Percentiles rank a stretch among this genome's conserved stretches.
phyloP scores from a whole-genome alignment of 2,797 vertebrate species.

The Odontamblyopus rebecca region DNA sequence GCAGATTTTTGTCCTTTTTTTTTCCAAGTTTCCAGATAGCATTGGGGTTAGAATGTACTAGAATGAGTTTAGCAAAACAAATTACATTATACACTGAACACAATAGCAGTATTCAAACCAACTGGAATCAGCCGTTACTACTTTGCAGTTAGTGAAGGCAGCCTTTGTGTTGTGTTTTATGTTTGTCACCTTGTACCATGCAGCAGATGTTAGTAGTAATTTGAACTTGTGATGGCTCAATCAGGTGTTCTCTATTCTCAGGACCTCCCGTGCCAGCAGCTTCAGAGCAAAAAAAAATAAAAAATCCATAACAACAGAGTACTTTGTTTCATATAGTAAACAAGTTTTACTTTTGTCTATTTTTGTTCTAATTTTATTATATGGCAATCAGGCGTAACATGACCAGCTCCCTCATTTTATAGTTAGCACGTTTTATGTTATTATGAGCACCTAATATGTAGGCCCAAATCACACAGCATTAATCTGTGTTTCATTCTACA shows the following conservation, averaged over 20 bases:
- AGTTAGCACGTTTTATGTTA: background rate
- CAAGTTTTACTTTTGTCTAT: slow-evolving; percentile 13
- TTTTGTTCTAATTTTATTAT: slow-evolving; percentile 50
- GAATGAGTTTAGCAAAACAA: slow-evolving; percentile 40
- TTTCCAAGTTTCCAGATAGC: slow-evolving; percentile 10
- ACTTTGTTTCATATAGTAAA: slow-evolving; percentile 42
- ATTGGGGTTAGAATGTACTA: slow-evolving; percentile 48
- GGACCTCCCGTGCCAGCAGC: background rate
- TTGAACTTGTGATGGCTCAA: slow-evolving; percentile 34
- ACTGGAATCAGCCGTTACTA: slow-evolving; percentile 57
- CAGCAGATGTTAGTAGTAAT: slow-evolving; percentile 28
- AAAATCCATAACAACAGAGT: slow-evolving; percentile 30
- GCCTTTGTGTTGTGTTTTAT: slow-evolving; percentile 26
- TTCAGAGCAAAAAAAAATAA: background rate
- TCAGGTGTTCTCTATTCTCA: slow-evolving; percentile 19
- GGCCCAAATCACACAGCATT: background rate
- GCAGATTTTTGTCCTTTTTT: background rate
- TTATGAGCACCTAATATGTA: background rate
- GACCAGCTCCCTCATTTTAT: background rate
- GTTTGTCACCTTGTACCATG: slow-evolving; percentile 27
- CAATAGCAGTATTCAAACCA: slow-evolving; percentile 57
- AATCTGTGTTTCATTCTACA: background rate
- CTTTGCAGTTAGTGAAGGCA: slow-evolving; percentile 31
- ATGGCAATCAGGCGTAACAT: background rate
- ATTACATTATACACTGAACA: slow-evolving; percentile 52